Base-by-base conservation (phyloP, 37 sponge, comb jelly and placozoan genomes). In the Petrosia ficiformis region DNA sequence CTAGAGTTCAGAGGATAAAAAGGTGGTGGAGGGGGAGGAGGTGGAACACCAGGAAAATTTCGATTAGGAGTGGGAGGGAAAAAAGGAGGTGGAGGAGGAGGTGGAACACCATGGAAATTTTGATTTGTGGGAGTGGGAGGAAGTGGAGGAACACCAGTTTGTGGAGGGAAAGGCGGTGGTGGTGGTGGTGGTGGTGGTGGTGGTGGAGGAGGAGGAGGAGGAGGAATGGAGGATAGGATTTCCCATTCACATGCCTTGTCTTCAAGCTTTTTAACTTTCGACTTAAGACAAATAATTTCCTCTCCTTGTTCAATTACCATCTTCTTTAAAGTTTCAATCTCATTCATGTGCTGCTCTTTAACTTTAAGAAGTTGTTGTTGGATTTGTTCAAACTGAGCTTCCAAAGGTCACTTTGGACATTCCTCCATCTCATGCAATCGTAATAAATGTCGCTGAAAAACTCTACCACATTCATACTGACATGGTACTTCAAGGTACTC, bases 61-160 rank as follows among this genome's bases (percentile, higher is more conserved):
- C n/a, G n/a, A n/a, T n/a, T n/a, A 65, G 65, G 77, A n/a, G 65
- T 40, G 67, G 39, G 39, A 66, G 68, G 56, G 35, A 39, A 33
- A 54, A 38, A 42, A 33, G 52, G 28, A 32, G 59, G 78, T 48
- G 28, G 78, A 34, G 68, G 67, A 41, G 48, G 68, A 16, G 54
- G 29, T 22, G 69, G 57, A 30, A 26, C 34, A 25, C 29, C 35
- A 26, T 35, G 75, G 54, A 42, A 42, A 29, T 71, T 44, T 30
- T 30, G 59, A 34, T 21, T 19, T 5, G 6, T 74, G 59, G 35
- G 75, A 39, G 40, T 2, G 21, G 40, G 41, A 38, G 2, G 59
- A 35, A 2, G 58, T 74, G 32, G 30, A 2, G 44, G n/a, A n/a
- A n/a, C n/a, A n/a, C n/a, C n/a, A n/a, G n/a, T n/a, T n/a, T n/a